Conservation (phyloP, 2,888 invertebrate genomes). For the Zygaena filipendulae region DNA sequence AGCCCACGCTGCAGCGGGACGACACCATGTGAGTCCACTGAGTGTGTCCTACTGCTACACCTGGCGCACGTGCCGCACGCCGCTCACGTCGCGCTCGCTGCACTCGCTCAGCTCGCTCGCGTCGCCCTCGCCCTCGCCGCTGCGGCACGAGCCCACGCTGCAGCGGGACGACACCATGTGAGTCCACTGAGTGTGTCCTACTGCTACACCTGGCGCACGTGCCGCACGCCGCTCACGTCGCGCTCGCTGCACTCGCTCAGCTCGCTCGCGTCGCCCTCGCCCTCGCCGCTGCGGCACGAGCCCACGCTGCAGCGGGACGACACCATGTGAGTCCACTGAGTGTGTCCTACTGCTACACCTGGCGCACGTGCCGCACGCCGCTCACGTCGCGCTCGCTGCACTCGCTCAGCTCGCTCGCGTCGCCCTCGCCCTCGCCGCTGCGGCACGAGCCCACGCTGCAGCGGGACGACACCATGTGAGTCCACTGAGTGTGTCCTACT, state of each 20-base stretch:
- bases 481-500: not conserved
- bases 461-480: constrained; percentile 31
- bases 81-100: constrained; percentile 19
- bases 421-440: constrained; percentile 18
- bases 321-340: constrained; percentile 23
- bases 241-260: constrained; percentile 14
- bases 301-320: constrained; percentile 29
- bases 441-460: constrained; percentile 25
- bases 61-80: constrained; percentile 17
- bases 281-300: constrained; percentile 20
- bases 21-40: constrained; percentile 25
- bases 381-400: constrained; percentile 19
- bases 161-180: constrained; percentile 32
- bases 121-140: constrained; percentile 19
- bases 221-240: constrained; percentile 19
- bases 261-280: constrained; percentile 17
- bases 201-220: constrained; percentile 5
- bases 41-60: not conserved
- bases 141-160: constrained; percentile 24
- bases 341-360: not conserved
- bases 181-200: constrained; percentile 3
- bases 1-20: constrained; percentile 27
- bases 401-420: constrained; percentile 15
- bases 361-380: constrained; percentile 17
- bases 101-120: constrained; percentile 12